phyloP scores from a whole-genome alignment of 2,113 vertebrate species.

The Myanophis thanlyinensis region DNA sequence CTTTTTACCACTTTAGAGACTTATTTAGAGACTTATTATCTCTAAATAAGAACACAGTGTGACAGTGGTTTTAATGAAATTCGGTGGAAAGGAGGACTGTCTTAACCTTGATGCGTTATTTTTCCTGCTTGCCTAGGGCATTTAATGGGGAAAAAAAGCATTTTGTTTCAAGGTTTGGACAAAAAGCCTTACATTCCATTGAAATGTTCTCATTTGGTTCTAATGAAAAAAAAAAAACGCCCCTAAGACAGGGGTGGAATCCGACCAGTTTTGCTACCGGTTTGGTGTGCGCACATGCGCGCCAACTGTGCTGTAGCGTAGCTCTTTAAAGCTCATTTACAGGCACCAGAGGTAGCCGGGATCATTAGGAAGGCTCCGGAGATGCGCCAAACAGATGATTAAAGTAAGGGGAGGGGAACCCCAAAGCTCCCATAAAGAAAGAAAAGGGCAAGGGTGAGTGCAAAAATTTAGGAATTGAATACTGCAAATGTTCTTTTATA shows the following conservation, averaged over 20 bases:
- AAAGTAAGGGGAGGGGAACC: too few species aligned
- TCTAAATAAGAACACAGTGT: slow-evolving; percentile 24
- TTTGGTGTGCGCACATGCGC: too few species aligned
- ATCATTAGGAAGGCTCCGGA: too few species aligned
- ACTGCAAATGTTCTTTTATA: not conserved
- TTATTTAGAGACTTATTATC: too few species aligned
- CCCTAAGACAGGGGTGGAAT: too few species aligned
- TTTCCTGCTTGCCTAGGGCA: not conserved
- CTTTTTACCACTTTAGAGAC: slow-evolving; percentile 42
- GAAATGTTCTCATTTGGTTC: not conserved
- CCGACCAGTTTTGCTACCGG: too few species aligned
- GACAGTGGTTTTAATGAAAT: slow-evolving; percentile 39
- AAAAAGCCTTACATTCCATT: not conserved
- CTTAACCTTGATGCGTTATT: slow-evolving; percentile 11
- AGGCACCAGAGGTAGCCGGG: too few species aligned
- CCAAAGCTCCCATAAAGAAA: too few species aligned
- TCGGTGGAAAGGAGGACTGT: slow-evolving; percentile 47
- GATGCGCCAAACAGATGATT: too few species aligned
- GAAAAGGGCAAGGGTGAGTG: too few species aligned
- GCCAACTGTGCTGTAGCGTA: too few species aligned
- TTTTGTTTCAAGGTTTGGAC: not conserved
- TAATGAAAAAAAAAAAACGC: not conserved
- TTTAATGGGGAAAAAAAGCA: not conserved
- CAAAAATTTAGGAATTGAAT: not conserved
- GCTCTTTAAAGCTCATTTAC: too few species aligned